Evolutionary conservation across 2,888 invertebrate genomes (phyloP), one percentile per base, ranked within the genome.

Genomic region (Cosmopolites sordidus): DNA sequence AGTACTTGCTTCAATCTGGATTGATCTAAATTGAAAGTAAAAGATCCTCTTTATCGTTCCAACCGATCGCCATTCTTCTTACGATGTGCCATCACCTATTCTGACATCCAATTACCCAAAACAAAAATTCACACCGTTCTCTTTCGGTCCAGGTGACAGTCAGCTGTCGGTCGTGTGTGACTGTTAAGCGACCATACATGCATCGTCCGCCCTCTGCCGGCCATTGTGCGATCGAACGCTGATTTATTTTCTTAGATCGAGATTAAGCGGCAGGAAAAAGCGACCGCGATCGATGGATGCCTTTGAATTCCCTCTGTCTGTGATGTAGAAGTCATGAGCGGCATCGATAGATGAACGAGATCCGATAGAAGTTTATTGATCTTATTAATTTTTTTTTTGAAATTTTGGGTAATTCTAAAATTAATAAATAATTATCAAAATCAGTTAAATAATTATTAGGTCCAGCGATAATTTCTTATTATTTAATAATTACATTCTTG

Each of bases 151-250:
- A 58, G 50, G 58, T 60, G 62, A 62, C 60, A 59, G 58, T 61
- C 58, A 58, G 46, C 49, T 61, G 60, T 62, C 62, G 58, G 54
- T 46, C 51, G 56, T 54, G 51, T 60, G 62, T 58, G 59, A 60
- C 54, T 59, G 59, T 58, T 52, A 47, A 58, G n/a, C n/a, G 57
- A 22, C 51, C 60, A 60, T 60, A 60, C 60, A 58, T 8, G 22
- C 22, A 22, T 22, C 54, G 59, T 55, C 58, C 33, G 33, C 33
- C 33, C 33, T 33, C 33, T 33, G 12, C 11, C 33, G 33, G 33
- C 33, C 56, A 52, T 56, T 56, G 56, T 56, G 51, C 48, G 46
- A 48, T 46, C 48, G 42, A 46, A 15, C 42, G 22, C 41, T 39
- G 58, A 58, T 58, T 58, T 58, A 58, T 58, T 54, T 52, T 48